Conservation (phyloP, 2,888 invertebrate species). For the Diploptera punctata region DNA sequence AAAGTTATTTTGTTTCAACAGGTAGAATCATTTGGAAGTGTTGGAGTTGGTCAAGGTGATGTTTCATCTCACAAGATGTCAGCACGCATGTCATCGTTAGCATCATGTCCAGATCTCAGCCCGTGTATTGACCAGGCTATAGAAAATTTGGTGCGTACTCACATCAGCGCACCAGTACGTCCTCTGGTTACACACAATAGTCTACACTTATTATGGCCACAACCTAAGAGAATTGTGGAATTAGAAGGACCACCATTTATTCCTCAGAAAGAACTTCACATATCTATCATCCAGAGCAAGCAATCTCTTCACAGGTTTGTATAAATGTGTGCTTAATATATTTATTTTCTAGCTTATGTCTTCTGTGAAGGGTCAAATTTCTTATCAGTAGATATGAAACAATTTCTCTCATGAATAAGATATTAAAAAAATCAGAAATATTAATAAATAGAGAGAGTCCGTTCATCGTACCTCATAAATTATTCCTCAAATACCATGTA, state of each 20-base stretch:
- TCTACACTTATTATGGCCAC: conserved; percentile 64
- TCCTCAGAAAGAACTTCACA: conserved; percentile 56
- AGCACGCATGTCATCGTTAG: conserved; percentile 29
- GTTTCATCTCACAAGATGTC: not conserved
- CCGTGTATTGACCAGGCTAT: conserved; percentile 48
- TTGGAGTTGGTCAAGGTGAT: not conserved
- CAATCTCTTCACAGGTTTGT: conserved; percentile 50
- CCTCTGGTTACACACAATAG: conserved; percentile 56
- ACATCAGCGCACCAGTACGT: conserved; percentile 50
- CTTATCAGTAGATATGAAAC: not conserved
- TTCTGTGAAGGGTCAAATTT: not conserved
- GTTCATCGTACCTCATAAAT: too few relatives aligned
- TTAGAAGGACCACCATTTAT: conserved; percentile 57
- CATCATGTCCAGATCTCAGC: conserved; percentile 44
- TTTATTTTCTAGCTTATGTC: not conserved
- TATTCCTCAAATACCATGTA: too few relatives aligned
- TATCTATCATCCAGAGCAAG: conserved; percentile 54
- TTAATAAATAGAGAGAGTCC: too few relatives aligned
- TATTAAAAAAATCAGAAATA: too few relatives aligned
- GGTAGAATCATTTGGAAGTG: conserved; percentile 33
- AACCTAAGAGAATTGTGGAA: conserved; percentile 62
- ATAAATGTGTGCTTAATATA: not conserved
- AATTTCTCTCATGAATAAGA: too few relatives aligned
- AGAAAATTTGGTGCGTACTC: conserved; percentile 46
- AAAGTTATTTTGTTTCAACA: too few relatives aligned